Conservation (phyloP, 2,797 vertebrate species). For the Ataeniobius toweri region DNA sequence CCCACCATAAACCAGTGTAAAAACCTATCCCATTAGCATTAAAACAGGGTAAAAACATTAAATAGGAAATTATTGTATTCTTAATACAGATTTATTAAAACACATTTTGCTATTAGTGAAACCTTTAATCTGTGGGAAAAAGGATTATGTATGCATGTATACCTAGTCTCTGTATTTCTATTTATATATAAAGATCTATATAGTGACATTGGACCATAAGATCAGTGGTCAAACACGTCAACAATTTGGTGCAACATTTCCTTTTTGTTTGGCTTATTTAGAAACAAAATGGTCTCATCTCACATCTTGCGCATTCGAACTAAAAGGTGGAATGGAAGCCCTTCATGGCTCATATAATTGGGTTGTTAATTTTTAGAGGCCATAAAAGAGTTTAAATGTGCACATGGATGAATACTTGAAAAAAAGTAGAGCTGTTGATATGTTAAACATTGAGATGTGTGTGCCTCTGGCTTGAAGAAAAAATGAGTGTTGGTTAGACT, state of each 20-base stretch:
- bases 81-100: neutral
- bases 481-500: conserved; percentile 8
- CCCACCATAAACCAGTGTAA: neutral
- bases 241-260: neutral
- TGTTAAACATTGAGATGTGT: neutral
- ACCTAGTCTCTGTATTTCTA: too few relatives aligned
- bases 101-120: neutral
- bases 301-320: neutral
- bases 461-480: conserved; percentile 7
- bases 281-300: neutral
- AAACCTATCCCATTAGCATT: neutral
- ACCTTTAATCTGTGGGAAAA: neutral
- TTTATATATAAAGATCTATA: neutral
- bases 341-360: neutral
- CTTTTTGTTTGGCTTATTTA: neutral
- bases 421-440: neutral
- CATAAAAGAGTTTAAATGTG: neutral
- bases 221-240: neutral
- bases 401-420: neutral
- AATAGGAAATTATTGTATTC: neutral
- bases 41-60: neutral
- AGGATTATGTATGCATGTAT: neutral
- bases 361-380: neutral
- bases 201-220: neutral
- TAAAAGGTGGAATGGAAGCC: neutral